A percentile compares a stretch with the other conserved stretches of the same genome.
Evolutionary conservation across 2,797 vertebrate species (phyloP).

Genomic region (Oophaga sylvatica): DNA sequence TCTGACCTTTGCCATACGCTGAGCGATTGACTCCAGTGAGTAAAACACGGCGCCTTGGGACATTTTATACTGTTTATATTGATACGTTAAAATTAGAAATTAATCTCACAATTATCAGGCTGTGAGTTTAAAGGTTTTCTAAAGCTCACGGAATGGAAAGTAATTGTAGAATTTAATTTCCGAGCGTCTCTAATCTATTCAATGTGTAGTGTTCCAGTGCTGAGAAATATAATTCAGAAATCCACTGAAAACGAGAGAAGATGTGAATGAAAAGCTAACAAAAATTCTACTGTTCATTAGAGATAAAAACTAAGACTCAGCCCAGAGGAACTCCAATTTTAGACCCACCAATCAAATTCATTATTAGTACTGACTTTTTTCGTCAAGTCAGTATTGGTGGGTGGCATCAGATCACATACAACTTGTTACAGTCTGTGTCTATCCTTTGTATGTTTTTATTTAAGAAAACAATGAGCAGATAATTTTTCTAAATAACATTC

Average conservation of each 20-base stretch:
- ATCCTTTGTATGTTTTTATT: no score
- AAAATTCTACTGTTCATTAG: neutral
- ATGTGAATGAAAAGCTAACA: neutral
- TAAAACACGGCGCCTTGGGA: neutral
- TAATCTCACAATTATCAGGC: constrained; percentile 6
- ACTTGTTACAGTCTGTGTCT: no score
- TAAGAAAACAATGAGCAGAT: no score
- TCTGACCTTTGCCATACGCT: neutral
- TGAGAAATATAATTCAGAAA: neutral
- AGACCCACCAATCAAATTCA: no score
- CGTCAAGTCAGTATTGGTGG: no score
- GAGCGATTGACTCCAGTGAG: neutral
- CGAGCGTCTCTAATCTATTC: neutral
- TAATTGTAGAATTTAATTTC: neutral
- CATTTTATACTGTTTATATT: neutral
- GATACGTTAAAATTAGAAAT: neutral
- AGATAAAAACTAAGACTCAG: neutral
- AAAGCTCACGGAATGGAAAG: neutral
- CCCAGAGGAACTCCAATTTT: neutral
- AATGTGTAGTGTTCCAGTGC: neutral
- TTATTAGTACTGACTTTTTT: no score
- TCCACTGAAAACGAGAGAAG: neutral
- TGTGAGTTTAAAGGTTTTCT: neutral
- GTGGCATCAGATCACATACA: no score
- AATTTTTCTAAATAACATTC: no score